Conservation (phyloP, 2,113 vertebrate species). For the human region DNA sequence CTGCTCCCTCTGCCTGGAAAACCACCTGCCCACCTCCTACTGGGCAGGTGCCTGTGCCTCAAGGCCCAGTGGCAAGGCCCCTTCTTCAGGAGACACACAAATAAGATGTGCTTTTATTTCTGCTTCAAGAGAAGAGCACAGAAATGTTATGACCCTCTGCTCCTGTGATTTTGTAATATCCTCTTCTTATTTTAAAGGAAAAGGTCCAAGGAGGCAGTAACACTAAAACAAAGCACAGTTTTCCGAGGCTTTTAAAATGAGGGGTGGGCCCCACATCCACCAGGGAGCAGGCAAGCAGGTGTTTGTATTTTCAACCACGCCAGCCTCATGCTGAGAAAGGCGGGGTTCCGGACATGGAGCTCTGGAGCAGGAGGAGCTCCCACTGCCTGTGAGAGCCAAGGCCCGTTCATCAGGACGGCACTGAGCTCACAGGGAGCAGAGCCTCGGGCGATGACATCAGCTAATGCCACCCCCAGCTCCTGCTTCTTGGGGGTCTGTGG, state of each 20-base stretch:
- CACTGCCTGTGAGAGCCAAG: not conserved
- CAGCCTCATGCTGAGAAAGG: conserved; percentile 38
- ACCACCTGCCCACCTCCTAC: not conserved
- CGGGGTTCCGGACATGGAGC: not conserved
- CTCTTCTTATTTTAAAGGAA: not conserved
- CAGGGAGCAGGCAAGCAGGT: not conserved
- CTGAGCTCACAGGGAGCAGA: not conserved
- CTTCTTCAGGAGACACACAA: not conserved
- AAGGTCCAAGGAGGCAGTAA: not conserved
- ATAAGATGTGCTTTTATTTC: not conserved
- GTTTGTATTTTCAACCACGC: not conserved
- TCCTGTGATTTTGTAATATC: not conserved
- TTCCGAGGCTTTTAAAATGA: not conserved
- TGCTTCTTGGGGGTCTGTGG: not conserved
- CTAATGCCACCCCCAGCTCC: not conserved
- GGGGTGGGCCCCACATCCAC: not conserved
- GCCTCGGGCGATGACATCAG: not conserved
- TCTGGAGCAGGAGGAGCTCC: not conserved
- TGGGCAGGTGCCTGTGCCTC: not conserved
- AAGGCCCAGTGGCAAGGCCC: not conserved
- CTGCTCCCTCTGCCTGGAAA: not conserved
- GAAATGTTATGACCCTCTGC: not conserved
- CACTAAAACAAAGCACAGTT: not conserved
- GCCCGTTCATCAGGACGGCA: not conserved
- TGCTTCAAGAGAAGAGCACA: no score